Conservation (phyloP, 2,797 vertebrate species). For the Rhinella marina region DNA sequence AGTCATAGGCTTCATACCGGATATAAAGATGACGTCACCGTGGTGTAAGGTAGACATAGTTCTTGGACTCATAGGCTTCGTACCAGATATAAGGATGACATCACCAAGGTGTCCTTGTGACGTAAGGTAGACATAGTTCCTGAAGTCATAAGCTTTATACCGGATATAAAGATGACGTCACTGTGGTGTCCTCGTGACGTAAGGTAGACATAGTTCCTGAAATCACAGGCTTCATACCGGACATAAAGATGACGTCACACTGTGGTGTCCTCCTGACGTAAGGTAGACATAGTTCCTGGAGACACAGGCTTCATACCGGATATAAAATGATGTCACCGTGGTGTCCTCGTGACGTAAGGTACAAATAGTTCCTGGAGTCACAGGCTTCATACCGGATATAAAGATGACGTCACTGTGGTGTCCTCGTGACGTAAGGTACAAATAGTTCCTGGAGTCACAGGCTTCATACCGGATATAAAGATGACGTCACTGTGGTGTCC, state of each 20-base stretch:
- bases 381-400: background rate
- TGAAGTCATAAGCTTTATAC: background rate
- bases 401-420: background rate
- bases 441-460: too few relatives aligned
- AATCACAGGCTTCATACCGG: background rate
- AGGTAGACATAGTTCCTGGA: background rate
- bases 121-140: background rate
- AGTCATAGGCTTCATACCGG: background rate
- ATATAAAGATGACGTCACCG: background rate
- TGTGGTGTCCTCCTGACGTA: too few relatives aligned
- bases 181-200: too few relatives aligned
- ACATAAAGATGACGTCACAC: background rate
- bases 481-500: background rate
- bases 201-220: background rate
- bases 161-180: background rate
- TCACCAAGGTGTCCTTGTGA: too few relatives aligned
- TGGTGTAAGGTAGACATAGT: too few relatives aligned
- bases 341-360: background rate
- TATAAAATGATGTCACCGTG: background rate
- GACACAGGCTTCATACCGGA: background rate
- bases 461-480: too few relatives aligned
- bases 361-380: background rate
- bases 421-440: too few relatives aligned
- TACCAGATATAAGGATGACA: background rate
- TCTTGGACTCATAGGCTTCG: background rate